Base-by-base conservation (phyloP, 1,140 invertebrate genomes). In the Melipona quadrifasciata region DNA sequence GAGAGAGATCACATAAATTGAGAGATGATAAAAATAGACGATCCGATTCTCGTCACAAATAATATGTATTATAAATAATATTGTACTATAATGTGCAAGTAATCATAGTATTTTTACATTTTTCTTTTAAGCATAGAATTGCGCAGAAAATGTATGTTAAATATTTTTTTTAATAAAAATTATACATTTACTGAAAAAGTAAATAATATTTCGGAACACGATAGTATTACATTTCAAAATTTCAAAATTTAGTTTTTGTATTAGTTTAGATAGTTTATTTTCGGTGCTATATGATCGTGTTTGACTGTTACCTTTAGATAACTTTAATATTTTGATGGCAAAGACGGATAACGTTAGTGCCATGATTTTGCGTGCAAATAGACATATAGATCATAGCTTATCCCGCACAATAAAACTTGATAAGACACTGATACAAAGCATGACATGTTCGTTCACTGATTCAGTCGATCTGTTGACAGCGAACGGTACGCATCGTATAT, bases 1-100 rank as follows among this genome's bases (percentile, higher is more conserved):
- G 96, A 11, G 96, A 96, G 92, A 91, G 78, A 16, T 81, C 89
- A 4, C 34, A 85, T 14, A 88, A 86, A 57, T 64, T 64, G 3
- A 87, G 58, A 17, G 72, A 87, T 4, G 76, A 87, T 16, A 87
- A 74, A 77, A 53, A 21, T 68, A 61, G 39, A 61, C 24, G 34
- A 12, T 47, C 1, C 16, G 34, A 73, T 53, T 82, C 75, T n/a
- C 87, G 31, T 27, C 75, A 31, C 19, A 80, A 82, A 51, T 87
- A 71, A 85, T 19, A 14, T 53, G 17, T 82, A 78, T 84, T 31
- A 74, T 80, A 68, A 31, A 58, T 79, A 51, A 67, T 53, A 31
- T 47, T 65, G 39, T 72, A 51, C 10, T 27, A 64, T 65, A 21
- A 80, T 12, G 31, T 17, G 2, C 53, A 65, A 67, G 55, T 10